Percentiles rank a stretch among this genome's conserved stretches.
Evolutionary conservation across 2,113 vertebrate genomes (phyloP).

Genomic region (Trogon surrucura): DNA sequence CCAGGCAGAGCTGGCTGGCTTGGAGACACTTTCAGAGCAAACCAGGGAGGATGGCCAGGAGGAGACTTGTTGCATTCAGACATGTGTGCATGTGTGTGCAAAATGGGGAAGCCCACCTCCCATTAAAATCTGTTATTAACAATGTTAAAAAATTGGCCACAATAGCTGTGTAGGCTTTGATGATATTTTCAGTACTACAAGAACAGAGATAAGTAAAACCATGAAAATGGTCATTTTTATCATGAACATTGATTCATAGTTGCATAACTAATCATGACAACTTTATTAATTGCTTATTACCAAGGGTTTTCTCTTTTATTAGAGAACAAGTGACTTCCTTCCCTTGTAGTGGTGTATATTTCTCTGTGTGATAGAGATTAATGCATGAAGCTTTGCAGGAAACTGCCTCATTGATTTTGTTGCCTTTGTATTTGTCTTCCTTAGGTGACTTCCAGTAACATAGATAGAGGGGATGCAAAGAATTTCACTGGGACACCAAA

Average conservation of each 20-base stretch:
- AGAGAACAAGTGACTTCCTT: conserved; percentile 82
- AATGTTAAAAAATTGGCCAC: neutral
- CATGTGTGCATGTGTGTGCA: neutral
- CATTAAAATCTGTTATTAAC: neutral
- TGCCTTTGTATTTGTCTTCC: conserved; percentile 82
- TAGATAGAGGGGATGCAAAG: conserved; percentile 69
- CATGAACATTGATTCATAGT: conserved; percentile 75
- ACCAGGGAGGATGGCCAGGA: neutral
- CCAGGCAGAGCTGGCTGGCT: neutral
- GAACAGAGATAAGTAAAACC: conserved; percentile 43
- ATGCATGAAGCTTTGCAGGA: conserved; percentile 79
- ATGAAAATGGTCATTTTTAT: conserved; percentile 69
- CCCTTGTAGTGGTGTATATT: conserved; percentile 70
- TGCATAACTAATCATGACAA: conserved; percentile 81
- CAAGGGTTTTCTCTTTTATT: conserved; percentile 81
- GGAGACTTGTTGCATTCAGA: neutral
- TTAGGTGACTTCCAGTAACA: conserved; percentile 85
- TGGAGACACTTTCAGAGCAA: neutral
- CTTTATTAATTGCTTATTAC: conserved; percentile 84
- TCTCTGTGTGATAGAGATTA: conserved; percentile 82
- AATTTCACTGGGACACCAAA: conserved; percentile 76
- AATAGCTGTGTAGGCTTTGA: neutral
- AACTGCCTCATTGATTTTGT: conserved; percentile 84
- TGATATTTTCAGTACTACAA: conserved; percentile 15
- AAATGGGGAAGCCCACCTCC: neutral